A percentile compares a stretch with the other conserved stretches of the same genome.
Evolutionary conservation across 1,140 invertebrate genomes (phyloP).

Genomic region (Solenopsis invicta): DNA sequence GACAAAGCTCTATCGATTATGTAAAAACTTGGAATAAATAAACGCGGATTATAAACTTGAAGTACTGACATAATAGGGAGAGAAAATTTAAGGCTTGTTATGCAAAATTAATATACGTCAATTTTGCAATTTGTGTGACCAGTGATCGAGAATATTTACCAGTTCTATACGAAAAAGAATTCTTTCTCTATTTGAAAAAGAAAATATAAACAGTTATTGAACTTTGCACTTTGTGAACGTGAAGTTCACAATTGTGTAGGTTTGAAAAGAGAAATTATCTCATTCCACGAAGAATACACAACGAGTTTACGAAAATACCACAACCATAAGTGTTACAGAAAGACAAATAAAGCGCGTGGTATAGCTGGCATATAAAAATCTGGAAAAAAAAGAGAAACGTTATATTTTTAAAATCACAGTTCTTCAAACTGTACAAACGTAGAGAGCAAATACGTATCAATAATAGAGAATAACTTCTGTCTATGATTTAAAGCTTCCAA

Average conservation of each 20-base stretch:
- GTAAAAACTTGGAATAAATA: conserved; percentile 2
- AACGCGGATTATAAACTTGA: neutral
- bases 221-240: neutral
- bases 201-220: neutral
- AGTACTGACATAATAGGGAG: no score
- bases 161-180: neutral
- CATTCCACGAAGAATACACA: neutral
- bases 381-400: no score
- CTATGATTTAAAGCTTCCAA: conserved; percentile 7
- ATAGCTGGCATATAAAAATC: neutral
- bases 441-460: neutral
- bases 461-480: neutral
- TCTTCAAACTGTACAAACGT: neutral
- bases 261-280: neutral
- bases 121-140: neutral
- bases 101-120: neutral
- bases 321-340: neutral
- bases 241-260: conserved; percentile 1
- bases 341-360: neutral
- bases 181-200: neutral
- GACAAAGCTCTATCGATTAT: neutral
- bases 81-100: neutral
- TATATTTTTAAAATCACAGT: neutral
- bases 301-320: neutral
- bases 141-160: neutral